Base-by-base conservation (phyloP, 2,888 invertebrate genomes). In the Nematopogon swammerdamellus region DNA sequence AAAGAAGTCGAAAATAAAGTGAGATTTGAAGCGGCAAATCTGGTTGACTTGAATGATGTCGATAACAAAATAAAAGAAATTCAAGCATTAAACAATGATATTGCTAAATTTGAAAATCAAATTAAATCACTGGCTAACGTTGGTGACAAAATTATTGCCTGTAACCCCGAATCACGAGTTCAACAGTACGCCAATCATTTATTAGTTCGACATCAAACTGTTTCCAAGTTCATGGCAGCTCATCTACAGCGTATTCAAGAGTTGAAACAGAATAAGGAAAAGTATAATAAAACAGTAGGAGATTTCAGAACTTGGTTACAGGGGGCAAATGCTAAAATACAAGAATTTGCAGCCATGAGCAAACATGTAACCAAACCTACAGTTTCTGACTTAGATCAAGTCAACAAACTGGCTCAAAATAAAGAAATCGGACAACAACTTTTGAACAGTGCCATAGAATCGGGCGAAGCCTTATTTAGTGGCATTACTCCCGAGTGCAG, bases 391-490 rank as follows among this genome's bases (percentile, higher is more conserved):
- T 68, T 94, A 49, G 85, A 88, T 56, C 89, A 90, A 59, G 74
- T 94, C 11, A 92, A 90, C 60, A 84, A 82, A 54, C 84, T 91
- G 51, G 84, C 83, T 30, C 84, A 84, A 46, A 85, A 88, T 60
- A 87, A 92, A 58, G 93, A 95, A 58, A 79, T 84, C 49, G 95
- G 95, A 0, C 92, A 92, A 62, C 72, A 76, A 25, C 72, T 93
- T 42, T 68, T 96, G 1, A 92, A 91, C 58, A 86, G 82, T 58
- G 91, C 91, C 0, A 87, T 93, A 1, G 92, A 92, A 66, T 85
- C 89, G 49, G 96, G 96, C 0, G 97, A 97, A 74, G 85, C 88
- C 4, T 74, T 97, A 10, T 95, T 95, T 61, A 86, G 92, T 11
- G 88, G 91, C 44, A 90, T 96, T 8, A 91, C 90, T 1, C 88